These are phyloP conservation scores for Conops quadrifasciatus DNA, from an alignment of 2,888 invertebrate species.

Conservation along the genomic window DNA sequence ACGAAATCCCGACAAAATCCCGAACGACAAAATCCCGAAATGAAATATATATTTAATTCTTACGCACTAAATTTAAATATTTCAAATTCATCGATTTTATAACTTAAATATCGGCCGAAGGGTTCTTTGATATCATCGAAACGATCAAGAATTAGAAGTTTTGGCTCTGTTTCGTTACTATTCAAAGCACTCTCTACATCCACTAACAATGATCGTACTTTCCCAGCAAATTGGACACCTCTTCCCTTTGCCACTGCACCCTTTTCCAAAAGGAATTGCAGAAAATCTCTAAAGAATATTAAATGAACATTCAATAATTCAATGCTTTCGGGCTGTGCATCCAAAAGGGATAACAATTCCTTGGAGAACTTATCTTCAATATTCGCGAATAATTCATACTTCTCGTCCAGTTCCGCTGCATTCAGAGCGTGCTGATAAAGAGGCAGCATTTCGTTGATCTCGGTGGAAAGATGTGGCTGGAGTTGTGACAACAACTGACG, in stretches of 20 bases:
- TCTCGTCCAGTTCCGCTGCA: conserved; percentile 38
- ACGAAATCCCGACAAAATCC: too few relatives aligned
- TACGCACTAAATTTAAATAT: conserved; percentile 41
- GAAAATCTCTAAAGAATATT: conserved; percentile 42
- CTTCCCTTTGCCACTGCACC: background rate
- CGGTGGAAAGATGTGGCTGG: conserved; percentile 34
- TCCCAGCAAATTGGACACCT: conserved; percentile 15
- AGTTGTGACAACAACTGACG: conserved; percentile 37
- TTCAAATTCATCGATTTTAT: conserved; percentile 43
- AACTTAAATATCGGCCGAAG: conserved; percentile 43
- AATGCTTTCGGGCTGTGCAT: conserved; percentile 29
- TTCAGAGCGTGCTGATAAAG: conserved; percentile 35
- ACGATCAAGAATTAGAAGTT: conserved; percentile 35
- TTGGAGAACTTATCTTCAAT: conserved; percentile 42
- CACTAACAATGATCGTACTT: conserved; percentile 13
- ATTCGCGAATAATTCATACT: conserved; percentile 40
- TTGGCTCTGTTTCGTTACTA: conserved; percentile 20
- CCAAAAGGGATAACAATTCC: conserved; percentile 30
- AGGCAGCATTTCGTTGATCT: conserved; percentile 34
- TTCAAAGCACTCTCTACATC: conserved; percentile 34
- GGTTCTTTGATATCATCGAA: conserved; percentile 44
- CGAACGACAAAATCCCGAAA: too few relatives aligned
- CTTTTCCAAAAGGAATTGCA: conserved; percentile 39
- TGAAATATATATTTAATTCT: too few relatives aligned
- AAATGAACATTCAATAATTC: conserved; percentile 42